Evolutionary conservation across 2,113 vertebrate genomes (phyloP), one percentile per base, ranked within the genome.

Genomic region (Gopherus flavomarginatus): DNA sequence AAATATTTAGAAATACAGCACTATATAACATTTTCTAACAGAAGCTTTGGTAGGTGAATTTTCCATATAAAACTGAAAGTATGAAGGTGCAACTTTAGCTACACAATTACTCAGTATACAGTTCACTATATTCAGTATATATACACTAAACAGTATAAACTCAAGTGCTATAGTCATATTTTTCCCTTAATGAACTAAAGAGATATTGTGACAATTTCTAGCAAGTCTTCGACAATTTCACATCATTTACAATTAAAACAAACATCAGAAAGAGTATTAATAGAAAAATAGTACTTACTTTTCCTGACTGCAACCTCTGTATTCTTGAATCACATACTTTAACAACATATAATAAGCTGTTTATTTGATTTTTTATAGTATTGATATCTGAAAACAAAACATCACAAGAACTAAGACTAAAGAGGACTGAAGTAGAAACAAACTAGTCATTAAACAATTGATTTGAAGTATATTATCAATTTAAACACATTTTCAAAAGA

Each of bases 361-460:
- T 99, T 97, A 99, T 99, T 98, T 99, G 99, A 99, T 99, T 99
- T 98, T 99, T 99, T 96, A 99, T 99, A 97, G 98, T 99, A 97
- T 99, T 99, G 97, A 99, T 99, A 98, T 99, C 99, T 99, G 97
- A 95, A 97, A 98, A 80, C 16, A 97, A 98, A 97, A 96, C 4
- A 16, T 72, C 97, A 83, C 96, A 77, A 97, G 50, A 90, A 96
- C 84, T 96, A 87, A 94, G 24, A 57, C 26, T 47, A 29, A 86
- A 79, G 54, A 79, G 8, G 52, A 79, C 19, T 35, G 27, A 16
- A 50, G 24, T 10, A 93, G 27, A 91, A 27, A 14, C 2, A 81
- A 24, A 81, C 8, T 3, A 81, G 27, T 52, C 88, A 75, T 85
- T 19, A 62, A 72, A 83, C 5, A 49, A 6, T 35, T 90, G 42